Evolutionary conservation across 2,113 vertebrate genomes (phyloP).

Genomic region (Serilophus lunatus): DNA sequence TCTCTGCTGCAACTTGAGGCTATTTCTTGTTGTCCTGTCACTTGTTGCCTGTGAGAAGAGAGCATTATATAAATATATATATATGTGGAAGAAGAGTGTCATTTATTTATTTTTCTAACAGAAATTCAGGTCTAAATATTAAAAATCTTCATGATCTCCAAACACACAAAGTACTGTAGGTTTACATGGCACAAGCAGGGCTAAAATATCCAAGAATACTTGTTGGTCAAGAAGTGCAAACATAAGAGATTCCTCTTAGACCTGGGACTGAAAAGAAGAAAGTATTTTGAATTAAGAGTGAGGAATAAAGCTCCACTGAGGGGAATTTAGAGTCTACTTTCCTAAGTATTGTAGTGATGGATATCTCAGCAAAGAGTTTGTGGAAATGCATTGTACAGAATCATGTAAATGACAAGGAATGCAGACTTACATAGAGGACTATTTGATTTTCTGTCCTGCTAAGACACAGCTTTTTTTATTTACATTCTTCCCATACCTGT

Average conservation of each 20-base stretch:
- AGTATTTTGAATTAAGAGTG: not conserved
- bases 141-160: not conserved
- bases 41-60: not conserved
- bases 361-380: not conserved
- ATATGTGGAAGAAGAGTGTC: not conserved
- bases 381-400: not conserved
- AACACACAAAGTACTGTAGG: fast-evolving
- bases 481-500: not conserved
- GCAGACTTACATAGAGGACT: not conserved
- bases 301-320: not conserved
- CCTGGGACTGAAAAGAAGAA: not conserved
- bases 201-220: not conserved
- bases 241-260: not conserved
- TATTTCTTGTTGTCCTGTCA: not conserved
- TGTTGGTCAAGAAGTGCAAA: not conserved
- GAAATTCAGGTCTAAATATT: not conserved
- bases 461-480: not conserved
- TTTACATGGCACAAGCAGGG: not conserved
- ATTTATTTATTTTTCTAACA: not conserved
- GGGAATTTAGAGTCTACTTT: not conserved
- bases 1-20: not conserved
- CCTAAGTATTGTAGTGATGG: not conserved
- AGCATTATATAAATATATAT: not conserved
- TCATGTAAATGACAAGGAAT: not conserved
- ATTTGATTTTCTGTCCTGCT: not conserved